Evolutionary conservation across 2,113 vertebrate species (phyloP), one percentile per base, ranked within the genome.

Genomic region (Aspiorhynchus laticeps): DNA sequence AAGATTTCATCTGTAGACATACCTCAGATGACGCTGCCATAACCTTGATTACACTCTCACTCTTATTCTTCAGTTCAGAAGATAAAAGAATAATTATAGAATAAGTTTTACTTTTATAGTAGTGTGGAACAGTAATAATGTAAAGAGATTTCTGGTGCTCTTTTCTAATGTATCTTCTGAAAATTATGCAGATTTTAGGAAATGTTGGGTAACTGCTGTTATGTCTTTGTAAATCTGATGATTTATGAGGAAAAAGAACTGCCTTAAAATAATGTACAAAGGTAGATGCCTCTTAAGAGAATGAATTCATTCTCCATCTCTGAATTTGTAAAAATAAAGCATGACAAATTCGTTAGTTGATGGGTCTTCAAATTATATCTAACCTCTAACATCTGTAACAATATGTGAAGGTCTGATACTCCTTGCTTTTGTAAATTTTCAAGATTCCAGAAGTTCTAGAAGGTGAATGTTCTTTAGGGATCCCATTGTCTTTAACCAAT

Each of bases 1-100:
- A 0, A 95, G 96, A 41, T 99, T 99, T 88, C 56, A 80, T 0
- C 71, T 99, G 51, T 99, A 93, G 94, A 43, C 51, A 33, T 36
- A 3, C 21, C 41, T 85, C 46, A 81, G 12, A 65, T 11, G 56
- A 41, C 0, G 1, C 15, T 67, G 80, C 63, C 80, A 67, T 69
- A 38, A 19, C n/a, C 4, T 46, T 46, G n/a, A 10, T 83, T 24
- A 67, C 63, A 83, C 80, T 67, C 17, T 12, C 24, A 67, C 5
- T 59, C 51, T 80, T n/a, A 61, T 41, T 33, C 76, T 59, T 80
- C 14, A 36, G 14, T 33, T 67, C 15, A 51, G 19, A 69, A 9
- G 31, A 33, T 31, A 69, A 69, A 33, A 46, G n/a, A 28, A 43
- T 24, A 9, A 69, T 46, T 81, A 43, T 11, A 63, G 56, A 31